Base-by-base conservation (phyloP, 2,113 vertebrate genomes). In the Prolemur simus region DNA sequence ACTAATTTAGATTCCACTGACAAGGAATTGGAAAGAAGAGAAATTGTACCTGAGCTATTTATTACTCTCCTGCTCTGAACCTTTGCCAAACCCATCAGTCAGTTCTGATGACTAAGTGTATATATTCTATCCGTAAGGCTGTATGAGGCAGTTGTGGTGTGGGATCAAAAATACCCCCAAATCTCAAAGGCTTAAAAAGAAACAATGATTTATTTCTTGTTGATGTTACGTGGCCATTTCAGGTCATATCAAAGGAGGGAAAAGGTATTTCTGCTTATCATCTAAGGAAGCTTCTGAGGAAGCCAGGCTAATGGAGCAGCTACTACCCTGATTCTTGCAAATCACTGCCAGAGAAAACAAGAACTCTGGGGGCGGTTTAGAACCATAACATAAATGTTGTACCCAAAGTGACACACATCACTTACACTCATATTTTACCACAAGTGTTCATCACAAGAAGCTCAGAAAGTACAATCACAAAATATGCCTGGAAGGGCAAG, bases 1-100 rank as follows among this genome's bases (percentile, higher is more conserved):
- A 63, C 68, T 37, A 37, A 95, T 94, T 95, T 93, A 69, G 73
- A 94, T 76, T 88, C 39, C 20, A 78, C 45, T 97, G 93, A 77
- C 66, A 94, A 94, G 80, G 74, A 68, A 45, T 34, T 80, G 25
- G 58, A 77, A 95, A 89, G 47, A 47, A 94, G 27, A 95, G 52
- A 89, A 89, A 90, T 64, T 66, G 29, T 90, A 76, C 49, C 37
- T 64, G 17, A 90, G 23, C 42, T 92, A 42, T 56, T 63, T 92
- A 42, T 56, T 63, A 86, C 15, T 80, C 4, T 60, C 89, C 66
- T 95, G 52, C 56, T 80, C n/a, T 87, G 39, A 83, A 80, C 23
- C 21, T 97, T 88, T 86, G 77, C 71, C 76, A 94, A 96, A 80
- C 6, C 81, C 29, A 69, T 92, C 23, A 63, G 39, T 90, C 82